Conservation (phyloP, 2,113 vertebrate genomes). For the Poecilia latipinna region DNA sequence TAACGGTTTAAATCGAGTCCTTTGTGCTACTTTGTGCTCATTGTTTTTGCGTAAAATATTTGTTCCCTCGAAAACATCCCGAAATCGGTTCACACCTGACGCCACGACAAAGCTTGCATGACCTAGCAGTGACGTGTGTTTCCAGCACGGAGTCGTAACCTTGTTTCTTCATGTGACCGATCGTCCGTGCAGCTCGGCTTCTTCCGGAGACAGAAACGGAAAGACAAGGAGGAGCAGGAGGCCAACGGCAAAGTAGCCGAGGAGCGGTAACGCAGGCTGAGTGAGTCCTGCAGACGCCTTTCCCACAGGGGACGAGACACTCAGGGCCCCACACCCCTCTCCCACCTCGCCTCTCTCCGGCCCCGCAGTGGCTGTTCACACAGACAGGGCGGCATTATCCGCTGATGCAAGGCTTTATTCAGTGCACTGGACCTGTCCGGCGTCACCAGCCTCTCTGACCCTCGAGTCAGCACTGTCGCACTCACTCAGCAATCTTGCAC, state of each 20-base stretch:
- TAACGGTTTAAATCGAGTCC: too few species aligned
- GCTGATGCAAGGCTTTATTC: slow-evolving; percentile 59
- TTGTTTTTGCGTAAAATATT: not conserved
- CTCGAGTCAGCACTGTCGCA: slow-evolving; percentile 72
- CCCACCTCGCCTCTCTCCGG: slow-evolving; percentile 26
- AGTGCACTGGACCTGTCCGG: slow-evolving; percentile 75
- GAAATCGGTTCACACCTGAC: not conserved
- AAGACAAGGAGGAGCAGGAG: slow-evolving; percentile 76
- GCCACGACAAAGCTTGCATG: not conserved
- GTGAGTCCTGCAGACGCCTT: slow-evolving; percentile 59
- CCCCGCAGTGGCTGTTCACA: slow-evolving; percentile 40
- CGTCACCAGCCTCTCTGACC: slow-evolving; percentile 51
- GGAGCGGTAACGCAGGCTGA: slow-evolving; percentile 79
- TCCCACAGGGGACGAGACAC: slow-evolving; percentile 73
- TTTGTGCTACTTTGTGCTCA: not conserved
- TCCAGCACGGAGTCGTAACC: not conserved
- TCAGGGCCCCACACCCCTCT: slow-evolving; percentile 69
- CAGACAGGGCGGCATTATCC: slow-evolving; percentile 37
- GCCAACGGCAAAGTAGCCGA: slow-evolving; percentile 77
- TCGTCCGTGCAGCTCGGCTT: slow-evolving; percentile 88
- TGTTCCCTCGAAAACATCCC: not conserved
- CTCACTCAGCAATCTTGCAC: slow-evolving; percentile 72
- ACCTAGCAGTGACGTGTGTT: not conserved
- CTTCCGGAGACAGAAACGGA: slow-evolving; percentile 85
- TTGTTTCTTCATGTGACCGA: not conserved